These are phyloP conservation scores for Catostylus mosaicus DNA, from an alignment of 30 jellyfish, hydroid and myxozoan genomes.

Conservation along the genomic window DNA sequence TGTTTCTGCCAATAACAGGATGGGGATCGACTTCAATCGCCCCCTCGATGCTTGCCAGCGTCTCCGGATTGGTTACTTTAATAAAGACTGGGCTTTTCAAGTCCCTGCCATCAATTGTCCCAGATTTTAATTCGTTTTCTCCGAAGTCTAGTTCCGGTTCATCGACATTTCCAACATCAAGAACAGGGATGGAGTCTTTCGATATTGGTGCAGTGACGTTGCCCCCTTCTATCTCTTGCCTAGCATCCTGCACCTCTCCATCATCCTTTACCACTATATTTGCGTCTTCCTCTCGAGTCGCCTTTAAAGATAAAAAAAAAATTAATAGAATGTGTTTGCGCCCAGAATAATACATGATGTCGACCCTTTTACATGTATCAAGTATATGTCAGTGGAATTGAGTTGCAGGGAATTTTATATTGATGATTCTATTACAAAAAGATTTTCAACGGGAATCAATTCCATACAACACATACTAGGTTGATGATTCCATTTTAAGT, in stretches of 20 bases:
- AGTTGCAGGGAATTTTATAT: too few species aligned
- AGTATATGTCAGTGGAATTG: too few species aligned
- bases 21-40: constrained; percentile 14
- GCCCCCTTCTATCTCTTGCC: not conserved
- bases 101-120: constrained; percentile 1
- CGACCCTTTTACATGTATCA: too few species aligned
- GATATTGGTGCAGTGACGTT: not conserved
- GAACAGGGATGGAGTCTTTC: constrained; percentile 4
- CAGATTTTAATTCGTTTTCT: constrained; percentile 5
- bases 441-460: too few species aligned
- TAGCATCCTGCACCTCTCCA: not conserved
- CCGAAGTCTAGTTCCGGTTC: constrained; percentile 46
- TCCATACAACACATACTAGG: too few species aligned
- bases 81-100: constrained; percentile 52
- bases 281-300: too few species aligned
- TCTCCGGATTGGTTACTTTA: constrained; percentile 48
- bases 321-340: too few species aligned
- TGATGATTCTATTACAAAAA: too few species aligned
- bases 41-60: constrained; percentile 55
- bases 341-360: too few species aligned
- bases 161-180: constrained; percentile 9
- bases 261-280: not conserved
- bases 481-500: too few species aligned
- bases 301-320: too few species aligned
- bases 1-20: not conserved